Conservation (phyloP, 2,113 vertebrate genomes). For the Ammospiza nelsoni region DNA sequence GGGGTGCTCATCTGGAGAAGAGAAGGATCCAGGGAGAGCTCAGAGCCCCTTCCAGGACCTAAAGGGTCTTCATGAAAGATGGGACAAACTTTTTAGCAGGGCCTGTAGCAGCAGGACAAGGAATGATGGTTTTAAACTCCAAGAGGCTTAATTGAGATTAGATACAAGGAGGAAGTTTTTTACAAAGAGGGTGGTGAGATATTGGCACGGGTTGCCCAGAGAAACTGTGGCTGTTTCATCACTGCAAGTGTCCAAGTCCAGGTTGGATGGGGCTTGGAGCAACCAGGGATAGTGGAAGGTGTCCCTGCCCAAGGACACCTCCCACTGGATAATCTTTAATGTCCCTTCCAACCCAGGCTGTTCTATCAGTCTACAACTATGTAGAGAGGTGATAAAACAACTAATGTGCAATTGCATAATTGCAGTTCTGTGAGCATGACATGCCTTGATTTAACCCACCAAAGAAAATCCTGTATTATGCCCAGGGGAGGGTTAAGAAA, state of each 20-base stretch:
- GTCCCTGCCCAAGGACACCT: not conserved
- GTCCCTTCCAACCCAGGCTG: not conserved
- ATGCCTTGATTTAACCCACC: not conserved
- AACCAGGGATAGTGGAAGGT: not conserved
- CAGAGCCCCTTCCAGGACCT: not conserved
- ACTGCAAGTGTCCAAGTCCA: not conserved
- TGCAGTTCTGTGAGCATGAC: not conserved
- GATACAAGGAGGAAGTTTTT: not conserved
- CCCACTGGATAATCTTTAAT: not conserved
- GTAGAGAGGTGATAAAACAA: not conserved
- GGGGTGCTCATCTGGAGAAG: not conserved
- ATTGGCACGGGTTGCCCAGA: not conserved
- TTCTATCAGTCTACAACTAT: not conserved
- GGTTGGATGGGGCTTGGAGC: accelerated
- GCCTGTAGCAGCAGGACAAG: not conserved
- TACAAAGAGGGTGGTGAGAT: not conserved
- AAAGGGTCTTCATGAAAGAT: not conserved
- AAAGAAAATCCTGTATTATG: not conserved
- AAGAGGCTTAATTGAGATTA: not conserved
- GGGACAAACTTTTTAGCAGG: not conserved
- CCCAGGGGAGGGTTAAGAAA: not conserved
- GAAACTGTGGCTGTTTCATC: not conserved
- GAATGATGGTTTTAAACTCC: not conserved
- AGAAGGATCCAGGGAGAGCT: not conserved
- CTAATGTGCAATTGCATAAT: not conserved